A percentile compares a stretch with the other conserved stretches of the same genome.
These are phyloP conservation scores for Pelvicachromis taeniatus DNA, from an alignment of 2,113 vertebrate species.

Conservation along the genomic window DNA sequence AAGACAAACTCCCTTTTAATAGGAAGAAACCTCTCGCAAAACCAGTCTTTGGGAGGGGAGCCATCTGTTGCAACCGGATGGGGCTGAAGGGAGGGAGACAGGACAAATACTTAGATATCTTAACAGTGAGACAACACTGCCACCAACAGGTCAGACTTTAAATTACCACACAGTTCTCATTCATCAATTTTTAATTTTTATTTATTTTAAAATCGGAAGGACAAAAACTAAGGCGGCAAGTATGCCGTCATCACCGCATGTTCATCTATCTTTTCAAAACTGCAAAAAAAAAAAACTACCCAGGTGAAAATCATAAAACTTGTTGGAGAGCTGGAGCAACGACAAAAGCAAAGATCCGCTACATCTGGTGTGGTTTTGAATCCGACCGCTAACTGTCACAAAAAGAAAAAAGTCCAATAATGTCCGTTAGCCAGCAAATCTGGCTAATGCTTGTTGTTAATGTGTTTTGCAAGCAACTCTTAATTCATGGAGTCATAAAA, in stretches of 20 bases:
- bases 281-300: neutral
- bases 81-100: neutral
- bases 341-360: neutral
- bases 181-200: neutral
- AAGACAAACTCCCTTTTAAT: neutral
- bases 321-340: neutral
- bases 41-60: neutral
- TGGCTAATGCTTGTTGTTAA: fast-evolving
- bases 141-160: neutral
- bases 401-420: neutral
- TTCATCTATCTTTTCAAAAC: neutral
- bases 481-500: neutral
- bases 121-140: neutral
- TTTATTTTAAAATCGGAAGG: neutral
- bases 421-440: neutral
- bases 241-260: neutral
- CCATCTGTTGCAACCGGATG: neutral
- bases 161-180: neutral
- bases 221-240: neutral
- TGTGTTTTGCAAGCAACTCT: neutral
- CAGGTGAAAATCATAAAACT: neutral
- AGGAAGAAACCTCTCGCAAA: neutral
- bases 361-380: neutral
- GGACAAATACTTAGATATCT: neutral
- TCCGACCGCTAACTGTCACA: neutral